A percentile compares a stretch with the other conserved stretches of the same genome.
phyloP scores from a whole-genome alignment of 2,797 vertebrate species.

The Lagorchestes hirsutus region DNA sequence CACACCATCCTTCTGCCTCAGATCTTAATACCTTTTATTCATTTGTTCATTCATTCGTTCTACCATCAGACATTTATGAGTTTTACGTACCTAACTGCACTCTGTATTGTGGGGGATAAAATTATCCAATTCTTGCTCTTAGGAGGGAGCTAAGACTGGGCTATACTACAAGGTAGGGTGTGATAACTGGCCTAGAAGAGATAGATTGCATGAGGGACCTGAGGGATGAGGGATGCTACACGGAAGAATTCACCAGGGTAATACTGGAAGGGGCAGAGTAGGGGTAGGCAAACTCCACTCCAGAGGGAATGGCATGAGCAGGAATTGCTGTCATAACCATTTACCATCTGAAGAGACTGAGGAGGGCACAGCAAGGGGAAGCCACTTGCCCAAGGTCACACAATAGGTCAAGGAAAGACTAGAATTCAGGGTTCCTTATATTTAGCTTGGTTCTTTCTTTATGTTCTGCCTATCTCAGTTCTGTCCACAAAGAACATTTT shows the following conservation, averaged over 20 bases:
- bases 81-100: background rate
- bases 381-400: background rate
- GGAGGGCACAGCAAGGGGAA: background rate
- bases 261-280: background rate
- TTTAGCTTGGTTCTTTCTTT: background rate
- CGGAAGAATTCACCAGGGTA: background rate
- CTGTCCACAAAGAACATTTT: background rate
- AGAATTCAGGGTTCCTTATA: fast-evolving
- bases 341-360: background rate
- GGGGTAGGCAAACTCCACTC: background rate
- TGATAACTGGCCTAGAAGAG: background rate
- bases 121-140: background rate
- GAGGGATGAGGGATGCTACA: background rate
- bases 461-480: background rate
- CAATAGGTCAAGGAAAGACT: background rate
- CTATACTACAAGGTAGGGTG: background rate
- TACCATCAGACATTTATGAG: background rate
- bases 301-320: background rate
- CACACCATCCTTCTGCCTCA: background rate
- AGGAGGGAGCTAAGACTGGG: background rate
- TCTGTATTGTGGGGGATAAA: background rate
- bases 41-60: background rate
- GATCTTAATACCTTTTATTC: background rate
- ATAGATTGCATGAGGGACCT: background rate
- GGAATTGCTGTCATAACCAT: background rate